Conservation (phyloP, 1,140 invertebrate genomes). For the honey bee (Apis mellifera) region DNA sequence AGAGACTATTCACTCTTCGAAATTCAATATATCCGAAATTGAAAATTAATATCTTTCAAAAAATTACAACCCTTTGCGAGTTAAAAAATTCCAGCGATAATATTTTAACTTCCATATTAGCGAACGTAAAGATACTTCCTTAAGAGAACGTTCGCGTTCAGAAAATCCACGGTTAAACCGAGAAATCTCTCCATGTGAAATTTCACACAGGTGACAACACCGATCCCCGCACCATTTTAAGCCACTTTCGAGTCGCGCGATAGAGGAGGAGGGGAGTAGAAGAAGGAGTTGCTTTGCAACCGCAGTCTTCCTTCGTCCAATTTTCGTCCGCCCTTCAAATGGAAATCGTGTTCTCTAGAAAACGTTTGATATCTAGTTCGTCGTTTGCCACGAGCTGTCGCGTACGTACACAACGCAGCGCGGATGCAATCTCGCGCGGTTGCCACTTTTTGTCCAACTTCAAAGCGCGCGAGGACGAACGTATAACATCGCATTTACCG, state of each 20-base stretch:
- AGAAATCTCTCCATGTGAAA: background rate
- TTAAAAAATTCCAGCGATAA: no score
- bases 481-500: no score
- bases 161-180: background rate
- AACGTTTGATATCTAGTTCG: conserved; percentile 26
- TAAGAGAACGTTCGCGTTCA: no score
- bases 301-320: conserved; percentile 25
- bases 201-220: background rate
- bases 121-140: no score
- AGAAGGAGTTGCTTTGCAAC: background rate
- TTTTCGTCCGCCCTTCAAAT: conserved; percentile 45
- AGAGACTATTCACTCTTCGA: no score
- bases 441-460: background rate
- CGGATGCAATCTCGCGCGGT: conserved; percentile 30
- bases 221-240: conserved; percentile 2
- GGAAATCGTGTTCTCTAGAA: conserved; percentile 47
- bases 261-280: background rate
- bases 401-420: background rate
- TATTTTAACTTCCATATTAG: no score
- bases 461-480: background rate
- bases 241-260: conserved; percentile 8
- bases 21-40: no score
- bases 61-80: no score
- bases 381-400: background rate
- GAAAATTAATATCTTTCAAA: no score